Base-by-base conservation (phyloP, 2,888 invertebrate species). In the Camptogramma bilineatum region DNA sequence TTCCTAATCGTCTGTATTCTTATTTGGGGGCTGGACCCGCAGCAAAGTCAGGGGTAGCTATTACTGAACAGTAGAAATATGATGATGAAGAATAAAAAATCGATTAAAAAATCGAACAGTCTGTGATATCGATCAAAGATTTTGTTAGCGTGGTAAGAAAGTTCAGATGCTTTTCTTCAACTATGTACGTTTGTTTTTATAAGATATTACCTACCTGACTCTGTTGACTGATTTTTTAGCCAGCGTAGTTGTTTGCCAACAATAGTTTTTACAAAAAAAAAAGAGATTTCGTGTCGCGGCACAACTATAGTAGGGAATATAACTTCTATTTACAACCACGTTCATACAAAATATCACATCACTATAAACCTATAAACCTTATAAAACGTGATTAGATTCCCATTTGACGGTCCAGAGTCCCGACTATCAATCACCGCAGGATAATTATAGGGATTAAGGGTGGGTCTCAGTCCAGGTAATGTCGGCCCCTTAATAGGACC, bases 391-490 rank as follows among this genome's bases (percentile, higher is more conserved):
- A 91, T 90, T 88, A 89, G 90, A 87, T 80, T 81, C 83, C 85
- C 85, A 89, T 91, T 87, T 82, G 81, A 82, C 82, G 79, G 75
- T 53, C 71, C 75, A 66, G 78, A 76, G 78, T 80, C 78, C 76
- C 70, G 79, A 83, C 90, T 86, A 91, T 93, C 90, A 91, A 91
- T 92, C 92, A 93, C 86, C 83, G 81, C 85, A 88, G 89, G 88
- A 90, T 92, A 93, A 93, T 93, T 93, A 91, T 88, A 87, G 90
- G 90, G 90, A 91, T 91, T 88, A 90, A 79, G 82, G 84, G 82
- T 79, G 82, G 80, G 74, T 73, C 77, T 47, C 19, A 17, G 57
- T 51, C 80, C 75, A 80, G 80, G 75, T 76, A 78, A 90, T 89
- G 83, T 53, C 65, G 86, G 78, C 77, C 79, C 80, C 74, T 82